Conservation (phyloP, 2,113 vertebrate species). For the Cynoglossus semilaevis region DNA sequence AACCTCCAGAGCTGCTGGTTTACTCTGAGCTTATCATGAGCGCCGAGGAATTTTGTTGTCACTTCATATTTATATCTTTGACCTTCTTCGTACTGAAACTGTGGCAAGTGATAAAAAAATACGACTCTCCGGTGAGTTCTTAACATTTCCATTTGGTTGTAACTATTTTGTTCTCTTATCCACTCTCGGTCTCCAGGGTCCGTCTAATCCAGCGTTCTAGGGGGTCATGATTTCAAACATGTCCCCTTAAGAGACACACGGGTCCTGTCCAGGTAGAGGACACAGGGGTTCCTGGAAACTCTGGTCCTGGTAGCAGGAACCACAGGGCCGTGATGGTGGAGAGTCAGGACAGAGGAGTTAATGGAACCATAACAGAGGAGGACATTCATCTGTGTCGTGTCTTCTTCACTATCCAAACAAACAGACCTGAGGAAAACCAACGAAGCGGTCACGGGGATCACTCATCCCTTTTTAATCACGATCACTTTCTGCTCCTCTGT, state of each 20-base stretch:
- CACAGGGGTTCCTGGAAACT: slow-evolving; percentile 11
- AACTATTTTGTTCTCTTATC: slow-evolving; percentile 32
- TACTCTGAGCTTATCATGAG: neutral
- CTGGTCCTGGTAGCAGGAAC: slow-evolving; percentile 1
- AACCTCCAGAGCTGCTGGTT: neutral
- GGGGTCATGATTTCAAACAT: slow-evolving; percentile 40
- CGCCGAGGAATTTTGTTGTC: neutral
- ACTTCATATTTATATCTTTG: slow-evolving; percentile 19
- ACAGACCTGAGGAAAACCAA: slow-evolving; percentile 43
- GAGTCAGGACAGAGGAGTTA: slow-evolving; percentile 57
- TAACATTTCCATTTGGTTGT: slow-evolving; percentile 26
- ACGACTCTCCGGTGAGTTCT: slow-evolving; percentile 2
- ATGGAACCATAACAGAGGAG: slow-evolving; percentile 58
- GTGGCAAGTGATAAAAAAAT: slow-evolving; percentile 18
- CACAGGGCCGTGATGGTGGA: slow-evolving; percentile 15
- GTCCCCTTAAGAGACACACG: slow-evolving; percentile 17
- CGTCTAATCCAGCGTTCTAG: slow-evolving; percentile 44
- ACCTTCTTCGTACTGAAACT: slow-evolving; percentile 32
- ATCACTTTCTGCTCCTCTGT: slow-evolving; percentile 14
- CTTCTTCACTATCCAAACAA: slow-evolving; percentile 54
- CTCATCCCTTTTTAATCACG: slow-evolving; percentile 26
- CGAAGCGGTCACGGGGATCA: slow-evolving; percentile 41
- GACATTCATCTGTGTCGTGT: slow-evolving; percentile 50
- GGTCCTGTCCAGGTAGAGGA: slow-evolving; percentile 16
- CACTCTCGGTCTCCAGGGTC: slow-evolving; percentile 25